Percentiles rank a stretch among this genome's conserved stretches.
These are phyloP conservation scores for Pandemis cinnamomeana DNA, from an alignment of 2,888 invertebrate genomes.

Conservation along the genomic window DNA sequence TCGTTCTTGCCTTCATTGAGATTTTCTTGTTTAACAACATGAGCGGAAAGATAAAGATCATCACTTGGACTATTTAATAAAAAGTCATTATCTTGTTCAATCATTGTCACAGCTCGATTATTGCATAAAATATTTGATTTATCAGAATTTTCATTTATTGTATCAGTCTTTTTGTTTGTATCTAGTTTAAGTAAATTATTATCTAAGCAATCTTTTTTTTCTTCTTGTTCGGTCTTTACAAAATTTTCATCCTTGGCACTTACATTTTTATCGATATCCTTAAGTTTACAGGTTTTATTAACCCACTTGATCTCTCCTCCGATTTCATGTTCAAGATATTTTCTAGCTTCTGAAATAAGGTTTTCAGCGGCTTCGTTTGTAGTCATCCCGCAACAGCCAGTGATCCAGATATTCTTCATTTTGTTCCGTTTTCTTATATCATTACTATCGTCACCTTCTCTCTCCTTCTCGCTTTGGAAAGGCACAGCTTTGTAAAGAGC, in stretches of 20 bases:
- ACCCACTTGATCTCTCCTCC: constrained; percentile 90
- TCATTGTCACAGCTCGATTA: neutral
- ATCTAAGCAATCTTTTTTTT: neutral
- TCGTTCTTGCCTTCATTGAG: neutral
- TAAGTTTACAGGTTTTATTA: constrained; percentile 48
- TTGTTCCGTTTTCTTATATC: constrained; percentile 88
- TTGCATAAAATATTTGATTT: constrained; percentile 10
- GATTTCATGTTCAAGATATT: constrained; percentile 88
- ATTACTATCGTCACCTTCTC: constrained; percentile 87
- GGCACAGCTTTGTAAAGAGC: constrained; percentile 91
- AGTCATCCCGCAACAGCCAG: constrained; percentile 91
- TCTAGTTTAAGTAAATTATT: neutral
- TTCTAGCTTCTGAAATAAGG: constrained; percentile 91
- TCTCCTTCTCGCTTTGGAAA: constrained; percentile 92
- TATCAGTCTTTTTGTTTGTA: constrained; percentile 8
- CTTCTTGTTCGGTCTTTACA: neutral
- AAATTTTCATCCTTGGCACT: neutral
- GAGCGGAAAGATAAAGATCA: constrained; percentile 19
- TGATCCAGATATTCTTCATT: constrained; percentile 90
- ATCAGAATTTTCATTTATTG: neutral
- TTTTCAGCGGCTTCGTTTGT: constrained; percentile 92
- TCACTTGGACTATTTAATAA: constrained; percentile 33
- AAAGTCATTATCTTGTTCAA: constrained; percentile 25
- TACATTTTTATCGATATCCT: constrained; percentile 31
- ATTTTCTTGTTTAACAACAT: constrained; percentile 1